Evolutionary conservation across 2,797 vertebrate genomes (phyloP), one percentile per base, ranked within the genome.

Genomic region (Acropternis orthonyx): DNA sequence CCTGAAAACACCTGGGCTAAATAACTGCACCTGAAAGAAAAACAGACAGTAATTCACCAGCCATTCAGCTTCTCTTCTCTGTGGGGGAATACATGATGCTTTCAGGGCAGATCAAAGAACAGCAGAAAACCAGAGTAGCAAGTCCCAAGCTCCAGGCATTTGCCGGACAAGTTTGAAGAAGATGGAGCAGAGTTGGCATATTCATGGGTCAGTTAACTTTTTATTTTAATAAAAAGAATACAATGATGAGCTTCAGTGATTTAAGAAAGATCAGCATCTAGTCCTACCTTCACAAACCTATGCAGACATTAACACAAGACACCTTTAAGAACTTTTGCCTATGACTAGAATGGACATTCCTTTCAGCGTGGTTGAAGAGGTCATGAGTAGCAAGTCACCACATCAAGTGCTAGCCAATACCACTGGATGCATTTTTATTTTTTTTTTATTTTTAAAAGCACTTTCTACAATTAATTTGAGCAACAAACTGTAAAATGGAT

Each of bases 81-180:
- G 34, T 1, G 4, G 10, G 15, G 63, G 19, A 41, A 51, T 4
- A 6, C 0, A 1, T 6, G 51, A 34, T 61, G 66, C 18, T 74
- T 59, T 65, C 28, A 20, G 41, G 26, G 34, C 24, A 63, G 54
- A 32, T 9, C 10, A 80, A 14, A 19, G 23, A 3, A 22, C 18
- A 61, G 54, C 12, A 34, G 16, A 71, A n/a, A 85, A 61, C 27
- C 65, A 49, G 37, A 46, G 4, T 24, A 30, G 28, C 3, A 7
- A 65, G 28, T 27, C 46, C 51, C 43, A 43, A 7, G 23, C 44
- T 39, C 7, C 62, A 65, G 15, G 30, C 10, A 36, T 34, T 28
- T 58, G n/a, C 37, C 48, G 69, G 75, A 22, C 43, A 55, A 14
- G 55, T 2, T 34, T 4, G 59, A 66, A 71, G 37, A 24, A 83